These are phyloP conservation scores for Nebria salina DNA, from an alignment of 2,888 invertebrate genomes.

Conservation along the genomic window DNA sequence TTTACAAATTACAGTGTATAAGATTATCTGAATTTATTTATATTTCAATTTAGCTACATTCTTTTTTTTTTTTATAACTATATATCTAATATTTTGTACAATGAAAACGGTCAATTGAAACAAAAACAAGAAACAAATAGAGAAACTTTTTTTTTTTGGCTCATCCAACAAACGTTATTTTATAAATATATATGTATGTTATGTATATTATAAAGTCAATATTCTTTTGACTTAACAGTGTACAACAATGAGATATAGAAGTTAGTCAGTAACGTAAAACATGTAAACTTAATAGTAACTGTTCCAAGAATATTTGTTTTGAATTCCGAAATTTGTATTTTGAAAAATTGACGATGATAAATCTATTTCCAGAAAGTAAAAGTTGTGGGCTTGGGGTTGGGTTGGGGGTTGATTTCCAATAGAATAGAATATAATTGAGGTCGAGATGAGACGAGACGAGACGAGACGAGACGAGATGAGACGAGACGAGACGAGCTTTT, in stretches of 20 bases:
- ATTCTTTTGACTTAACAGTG: neutral
- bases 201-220: neutral
- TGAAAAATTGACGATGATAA: neutral
- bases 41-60: slow-evolving; percentile 46
- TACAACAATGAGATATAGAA: neutral
- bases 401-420: neutral
- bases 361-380: neutral
- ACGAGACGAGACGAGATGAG: neutral
- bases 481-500: slow-evolving; percentile 1
- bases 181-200: slow-evolving; percentile 15
- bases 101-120: slow-evolving; percentile 41
- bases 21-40: slow-evolving; percentile 47
- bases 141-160: slow-evolving; percentile 12
- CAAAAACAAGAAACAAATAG: slow-evolving; percentile 23
- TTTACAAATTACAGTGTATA: slow-evolving; percentile 42
- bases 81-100: slow-evolving; percentile 46
- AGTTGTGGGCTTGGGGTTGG: neutral
- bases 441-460: neutral
- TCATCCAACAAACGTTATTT: slow-evolving; percentile 20
- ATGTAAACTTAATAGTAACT: neutral
- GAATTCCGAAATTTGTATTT: neutral
- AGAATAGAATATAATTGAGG: neutral
- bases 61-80: slow-evolving; percentile 27
- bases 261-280: neutral
- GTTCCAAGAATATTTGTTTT: neutral